Conservation (phyloP, 2,113 vertebrate genomes). For the Bubalus kerabau region DNA sequence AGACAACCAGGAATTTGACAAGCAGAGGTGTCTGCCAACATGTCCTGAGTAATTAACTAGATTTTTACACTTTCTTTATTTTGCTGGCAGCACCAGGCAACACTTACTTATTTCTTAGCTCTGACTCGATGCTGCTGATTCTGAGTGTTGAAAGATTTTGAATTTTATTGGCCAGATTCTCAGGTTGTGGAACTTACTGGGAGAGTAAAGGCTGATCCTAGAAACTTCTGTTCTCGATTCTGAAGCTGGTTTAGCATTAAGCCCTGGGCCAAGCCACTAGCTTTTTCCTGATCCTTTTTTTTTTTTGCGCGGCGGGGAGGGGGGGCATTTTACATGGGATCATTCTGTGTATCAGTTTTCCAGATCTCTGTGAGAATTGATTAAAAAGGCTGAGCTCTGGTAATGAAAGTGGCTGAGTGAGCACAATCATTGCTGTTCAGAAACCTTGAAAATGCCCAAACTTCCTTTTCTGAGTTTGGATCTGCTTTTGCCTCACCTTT, state of each 20-base stretch:
- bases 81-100: neutral
- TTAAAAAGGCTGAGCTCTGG: neutral
- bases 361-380: neutral
- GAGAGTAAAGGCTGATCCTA: neutral
- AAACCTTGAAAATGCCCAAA: neutral
- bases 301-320: rapidly evolving
- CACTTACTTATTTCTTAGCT: neutral
- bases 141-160: neutral
- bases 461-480: neutral
- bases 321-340: neutral
- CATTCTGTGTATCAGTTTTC: neutral
- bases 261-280: neutral
- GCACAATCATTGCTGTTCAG: neutral
- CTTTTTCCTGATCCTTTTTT: neutral
- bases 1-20: conserved; percentile 48
- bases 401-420: neutral
- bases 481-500: neutral
- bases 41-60: conserved; percentile 38
- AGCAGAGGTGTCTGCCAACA: conserved; percentile 48
- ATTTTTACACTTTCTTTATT: neutral
- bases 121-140: neutral
- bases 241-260: neutral
- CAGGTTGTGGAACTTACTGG: neutral
- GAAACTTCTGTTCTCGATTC: neutral
- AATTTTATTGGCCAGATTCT: neutral